A percentile compares a stretch with the other conserved stretches of the same genome.
Evolutionary conservation across 2,113 vertebrate genomes (phyloP).

Genomic region (Sylvietta virens): DNA sequence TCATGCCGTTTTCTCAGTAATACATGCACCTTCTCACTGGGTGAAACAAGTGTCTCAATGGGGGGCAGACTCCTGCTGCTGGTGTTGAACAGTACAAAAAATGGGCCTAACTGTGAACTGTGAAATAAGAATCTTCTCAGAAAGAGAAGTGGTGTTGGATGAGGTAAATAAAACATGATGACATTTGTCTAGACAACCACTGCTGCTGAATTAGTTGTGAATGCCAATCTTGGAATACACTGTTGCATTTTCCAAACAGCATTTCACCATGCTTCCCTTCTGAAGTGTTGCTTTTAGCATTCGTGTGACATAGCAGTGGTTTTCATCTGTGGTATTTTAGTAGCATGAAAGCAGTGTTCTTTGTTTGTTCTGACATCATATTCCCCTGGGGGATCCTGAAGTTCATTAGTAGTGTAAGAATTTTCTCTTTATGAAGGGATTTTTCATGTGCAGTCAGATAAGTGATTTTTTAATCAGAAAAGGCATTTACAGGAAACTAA

Average conservation of each 20-base stretch:
- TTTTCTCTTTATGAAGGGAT: not conserved
- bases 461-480: not conserved
- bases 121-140: not conserved
- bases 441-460: not conserved
- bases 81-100: not conserved
- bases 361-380: not conserved
- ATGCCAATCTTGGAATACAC: not conserved
- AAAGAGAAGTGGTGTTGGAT: not conserved
- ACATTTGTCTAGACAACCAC: not conserved
- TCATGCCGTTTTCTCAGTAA: not conserved
- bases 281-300: not conserved
- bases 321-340: not conserved
- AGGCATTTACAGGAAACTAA: not conserved
- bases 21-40: not conserved
- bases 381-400: not conserved
- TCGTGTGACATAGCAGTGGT: not conserved
- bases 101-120: not conserved
- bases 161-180: constrained; percentile 37
- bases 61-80: not conserved
- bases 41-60: not conserved
- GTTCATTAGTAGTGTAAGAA: not conserved
- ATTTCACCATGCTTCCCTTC: not conserved
- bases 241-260: not conserved
- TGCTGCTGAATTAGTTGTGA: constrained; percentile 2
- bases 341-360: not conserved